phyloP scores from a whole-genome alignment of 2,113 vertebrate species.

The Trichechus manatus region DNA sequence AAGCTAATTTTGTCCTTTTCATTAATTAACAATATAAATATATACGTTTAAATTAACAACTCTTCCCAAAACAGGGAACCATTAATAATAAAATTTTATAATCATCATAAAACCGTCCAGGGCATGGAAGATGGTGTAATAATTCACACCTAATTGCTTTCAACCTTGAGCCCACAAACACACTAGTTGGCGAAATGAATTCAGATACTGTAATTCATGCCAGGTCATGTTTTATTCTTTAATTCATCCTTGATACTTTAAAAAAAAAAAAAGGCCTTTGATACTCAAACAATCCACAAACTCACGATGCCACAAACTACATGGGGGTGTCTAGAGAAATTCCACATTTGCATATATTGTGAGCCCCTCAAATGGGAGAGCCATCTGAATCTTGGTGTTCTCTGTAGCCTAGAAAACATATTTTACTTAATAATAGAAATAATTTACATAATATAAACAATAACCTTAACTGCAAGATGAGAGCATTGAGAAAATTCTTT shows the following conservation, averaged over 20 bases:
- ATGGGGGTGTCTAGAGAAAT: neutral
- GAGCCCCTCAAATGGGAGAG: neutral
- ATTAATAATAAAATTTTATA: slow-evolving; percentile 86
- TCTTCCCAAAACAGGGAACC: slow-evolving; percentile 79
- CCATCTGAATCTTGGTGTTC: neutral
- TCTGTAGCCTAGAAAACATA: neutral
- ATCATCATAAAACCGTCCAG: slow-evolving; percentile 80
- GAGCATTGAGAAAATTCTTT: neutral
- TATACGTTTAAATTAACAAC: slow-evolving; percentile 83
- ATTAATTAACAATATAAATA: slow-evolving; percentile 84
- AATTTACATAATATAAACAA: neutral
- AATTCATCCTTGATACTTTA: slow-evolving; percentile 65
- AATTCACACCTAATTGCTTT: slow-evolving; percentile 85
- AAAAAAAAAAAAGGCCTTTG: slow-evolving; percentile 83
- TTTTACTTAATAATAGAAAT: slow-evolving; percentile 26
- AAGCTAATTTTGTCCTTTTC: slow-evolving; percentile 73
- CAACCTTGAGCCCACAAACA: slow-evolving; percentile 82
- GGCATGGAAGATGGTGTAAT: slow-evolving; percentile 80
- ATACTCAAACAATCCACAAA: slow-evolving; percentile 66
- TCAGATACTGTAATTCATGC: slow-evolving; percentile 79
- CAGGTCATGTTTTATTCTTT: slow-evolving; percentile 78
- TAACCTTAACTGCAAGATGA: neutral
- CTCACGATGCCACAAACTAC: slow-evolving; percentile 18
- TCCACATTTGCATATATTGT: neutral
- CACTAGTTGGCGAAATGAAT: slow-evolving; percentile 79